Conservation (phyloP, 2,888 invertebrate species). For the Phytoseiulus persimilis region DNA sequence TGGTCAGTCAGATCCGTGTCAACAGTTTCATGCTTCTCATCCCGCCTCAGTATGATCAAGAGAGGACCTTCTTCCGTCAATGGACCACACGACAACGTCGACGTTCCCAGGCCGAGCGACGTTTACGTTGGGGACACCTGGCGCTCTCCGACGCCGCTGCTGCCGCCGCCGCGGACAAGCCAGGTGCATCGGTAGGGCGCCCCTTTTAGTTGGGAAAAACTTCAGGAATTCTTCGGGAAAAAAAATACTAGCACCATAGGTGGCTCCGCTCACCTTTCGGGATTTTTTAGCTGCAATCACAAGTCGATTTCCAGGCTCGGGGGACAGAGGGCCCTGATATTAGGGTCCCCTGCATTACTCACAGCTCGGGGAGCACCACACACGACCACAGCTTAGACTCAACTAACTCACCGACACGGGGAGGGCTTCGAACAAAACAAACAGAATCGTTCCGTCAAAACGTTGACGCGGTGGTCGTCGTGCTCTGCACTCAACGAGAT, state of each 20-base stretch:
- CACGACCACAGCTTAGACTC: background rate
- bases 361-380: background rate
- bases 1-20: background rate
- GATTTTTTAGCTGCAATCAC: background rate
- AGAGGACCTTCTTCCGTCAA: background rate
- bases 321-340: background rate
- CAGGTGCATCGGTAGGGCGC: background rate
- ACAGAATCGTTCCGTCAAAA: background rate
- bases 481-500: background rate
- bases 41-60: background rate
- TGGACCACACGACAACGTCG: background rate
- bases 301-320: background rate
- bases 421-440: background rate
- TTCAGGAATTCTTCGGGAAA: background rate
- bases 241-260: background rate
- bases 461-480: background rate
- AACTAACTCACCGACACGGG: conserved; percentile 5
- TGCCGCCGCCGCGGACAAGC: background rate
- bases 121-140: conserved; percentile 5
- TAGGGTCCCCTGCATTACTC: background rate
- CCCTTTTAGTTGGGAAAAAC: background rate
- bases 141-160: background rate
- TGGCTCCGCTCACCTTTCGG: background rate
- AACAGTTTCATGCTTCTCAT: background rate
- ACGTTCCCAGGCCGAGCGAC: background rate